phyloP scores from a whole-genome alignment of 2,888 invertebrate genomes.

The Melanchra persicariae region DNA sequence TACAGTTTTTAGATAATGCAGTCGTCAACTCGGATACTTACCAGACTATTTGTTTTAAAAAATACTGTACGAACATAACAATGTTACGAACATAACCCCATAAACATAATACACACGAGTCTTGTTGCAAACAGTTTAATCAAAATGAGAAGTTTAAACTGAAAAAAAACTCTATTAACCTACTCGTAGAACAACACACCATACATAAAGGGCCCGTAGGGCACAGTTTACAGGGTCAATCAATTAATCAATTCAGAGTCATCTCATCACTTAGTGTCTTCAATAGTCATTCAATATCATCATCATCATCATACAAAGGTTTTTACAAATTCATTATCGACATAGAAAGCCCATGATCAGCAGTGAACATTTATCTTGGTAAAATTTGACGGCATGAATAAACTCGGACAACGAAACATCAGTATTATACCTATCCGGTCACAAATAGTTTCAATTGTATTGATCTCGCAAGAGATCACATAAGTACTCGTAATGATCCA shows the following conservation, averaged over 20 bases:
- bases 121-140: no score
- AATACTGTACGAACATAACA: neutral
- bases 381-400: neutral
- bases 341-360: neutral
- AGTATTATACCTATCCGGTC: neutral
- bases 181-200: no score
- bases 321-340: neutral
- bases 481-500: constrained; percentile 21
- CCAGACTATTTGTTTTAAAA: neutral
- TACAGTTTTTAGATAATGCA: constrained; percentile 20
- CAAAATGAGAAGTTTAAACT: no score
- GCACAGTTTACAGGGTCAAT: neutral
- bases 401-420: neutral
- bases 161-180: no score
- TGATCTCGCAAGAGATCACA: constrained; percentile 25
- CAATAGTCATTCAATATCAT: no score
- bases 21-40: neutral
- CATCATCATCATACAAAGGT: no score
- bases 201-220: no score
- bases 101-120: neutral
- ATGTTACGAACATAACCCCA: neutral
- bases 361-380: neutral
- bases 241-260: neutral
- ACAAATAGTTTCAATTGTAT: constrained; percentile 7
- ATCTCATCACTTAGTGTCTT: neutral